A percentile compares a stretch with the other conserved stretches of the same genome.
Conservation (phyloP, 2,888 invertebrate species). For the Perdita meconis region DNA sequence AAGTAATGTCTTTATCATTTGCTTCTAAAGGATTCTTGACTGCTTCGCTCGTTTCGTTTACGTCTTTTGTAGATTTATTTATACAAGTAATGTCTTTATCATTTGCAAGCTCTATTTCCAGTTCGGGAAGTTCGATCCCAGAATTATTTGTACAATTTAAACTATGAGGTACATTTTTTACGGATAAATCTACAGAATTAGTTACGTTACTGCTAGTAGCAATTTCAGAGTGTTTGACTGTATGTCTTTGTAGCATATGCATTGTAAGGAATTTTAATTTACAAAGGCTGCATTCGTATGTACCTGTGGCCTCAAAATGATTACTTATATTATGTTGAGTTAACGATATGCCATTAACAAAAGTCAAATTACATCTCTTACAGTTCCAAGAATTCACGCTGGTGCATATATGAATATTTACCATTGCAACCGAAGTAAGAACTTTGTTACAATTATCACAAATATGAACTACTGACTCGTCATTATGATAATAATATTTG, state of each 20-base stretch:
- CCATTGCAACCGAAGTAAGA: constrained; percentile 67
- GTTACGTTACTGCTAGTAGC: background rate
- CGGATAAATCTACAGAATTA: background rate
- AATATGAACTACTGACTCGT: constrained; percentile 70
- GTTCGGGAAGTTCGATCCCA: background rate
- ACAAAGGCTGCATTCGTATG: constrained; percentile 44
- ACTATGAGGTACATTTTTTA: background rate
- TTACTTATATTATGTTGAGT: constrained; percentile 60
- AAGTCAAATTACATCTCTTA: constrained; percentile 58
- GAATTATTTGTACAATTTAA: background rate
- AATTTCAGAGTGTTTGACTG: constrained; percentile 1
- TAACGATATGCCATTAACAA: constrained; percentile 59
- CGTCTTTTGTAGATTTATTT: background rate
- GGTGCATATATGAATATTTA: constrained; percentile 68
- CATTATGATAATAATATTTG: constrained; percentile 64
- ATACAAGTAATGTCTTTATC: background rate
- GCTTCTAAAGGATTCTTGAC: background rate
- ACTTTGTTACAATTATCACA: constrained; percentile 72
- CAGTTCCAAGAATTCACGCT: constrained; percentile 65
- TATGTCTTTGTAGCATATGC: constrained; percentile 48
- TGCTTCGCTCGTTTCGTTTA: background rate
- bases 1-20: too few species aligned
- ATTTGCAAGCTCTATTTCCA: background rate
- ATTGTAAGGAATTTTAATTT: constrained; percentile 43
- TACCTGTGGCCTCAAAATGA: constrained; percentile 46